phyloP scores from a whole-genome alignment of 2,113 vertebrate species.

The cattle (Bos taurus) region DNA sequence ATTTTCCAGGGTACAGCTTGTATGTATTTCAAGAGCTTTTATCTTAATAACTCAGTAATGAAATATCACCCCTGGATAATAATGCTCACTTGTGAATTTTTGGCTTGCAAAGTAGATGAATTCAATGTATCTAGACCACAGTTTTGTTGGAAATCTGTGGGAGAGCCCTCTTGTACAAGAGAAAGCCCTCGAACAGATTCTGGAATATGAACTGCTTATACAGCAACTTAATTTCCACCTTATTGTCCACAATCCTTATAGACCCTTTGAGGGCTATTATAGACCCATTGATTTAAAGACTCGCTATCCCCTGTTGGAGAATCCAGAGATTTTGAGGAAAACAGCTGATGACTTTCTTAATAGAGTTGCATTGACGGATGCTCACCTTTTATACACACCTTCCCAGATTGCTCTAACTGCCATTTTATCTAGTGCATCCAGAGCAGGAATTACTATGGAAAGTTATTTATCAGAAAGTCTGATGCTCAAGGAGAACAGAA shows the following conservation, averaged over 20 bases:
- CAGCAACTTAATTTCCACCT: constrained; percentile 97
- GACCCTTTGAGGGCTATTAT: constrained; percentile 92
- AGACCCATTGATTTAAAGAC: constrained; percentile 95
- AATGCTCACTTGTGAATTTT: constrained; percentile 89
- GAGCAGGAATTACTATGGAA: constrained; percentile 93
- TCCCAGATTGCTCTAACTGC: constrained; percentile 94
- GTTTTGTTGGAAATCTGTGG: constrained; percentile 94
- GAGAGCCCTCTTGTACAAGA: constrained; percentile 90
- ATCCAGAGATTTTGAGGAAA: constrained; percentile 93
- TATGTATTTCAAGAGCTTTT: too few relatives aligned
- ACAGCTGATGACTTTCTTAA: constrained; percentile 94
- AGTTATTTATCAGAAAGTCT: constrained; percentile 92
- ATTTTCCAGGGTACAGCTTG: too few relatives aligned
- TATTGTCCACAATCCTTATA: constrained; percentile 94
- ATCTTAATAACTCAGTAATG: too few relatives aligned
- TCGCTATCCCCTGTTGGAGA: constrained; percentile 91
- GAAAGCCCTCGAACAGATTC: constrained; percentile 92
- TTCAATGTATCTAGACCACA: constrained; percentile 97
- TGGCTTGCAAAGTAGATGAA: constrained; percentile 98
- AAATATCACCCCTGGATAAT: too few relatives aligned
- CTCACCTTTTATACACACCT: constrained; percentile 89
- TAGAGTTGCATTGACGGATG: constrained; percentile 89
- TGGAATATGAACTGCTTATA: constrained; percentile 95
- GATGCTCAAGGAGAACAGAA: constrained; percentile 86
- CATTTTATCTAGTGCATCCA: constrained; percentile 89